Percentiles rank a stretch among this genome's conserved stretches.
phyloP scores from a whole-genome alignment of 2,113 vertebrate genomes.

The Raphicerus campestris region DNA sequence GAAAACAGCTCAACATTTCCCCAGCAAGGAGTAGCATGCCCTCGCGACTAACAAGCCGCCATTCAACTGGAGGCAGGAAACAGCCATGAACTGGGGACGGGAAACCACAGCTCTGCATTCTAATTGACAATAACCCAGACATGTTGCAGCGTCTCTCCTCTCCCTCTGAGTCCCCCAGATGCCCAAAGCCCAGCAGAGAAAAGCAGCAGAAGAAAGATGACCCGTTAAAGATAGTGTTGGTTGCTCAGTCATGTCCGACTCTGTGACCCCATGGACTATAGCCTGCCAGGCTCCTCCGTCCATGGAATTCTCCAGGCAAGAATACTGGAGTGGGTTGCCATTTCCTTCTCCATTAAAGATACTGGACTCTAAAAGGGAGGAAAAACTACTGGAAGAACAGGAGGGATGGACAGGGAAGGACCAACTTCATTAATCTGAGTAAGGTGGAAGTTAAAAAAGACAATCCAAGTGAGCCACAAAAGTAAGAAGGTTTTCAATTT shows the following conservation, averaged over 20 bases:
- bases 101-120: background rate
- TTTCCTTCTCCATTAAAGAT: background rate
- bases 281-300: background rate
- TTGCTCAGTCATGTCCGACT: background rate
- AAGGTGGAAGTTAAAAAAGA: background rate
- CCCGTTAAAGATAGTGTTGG: background rate
- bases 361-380: background rate
- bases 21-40: background rate
- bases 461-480: background rate
- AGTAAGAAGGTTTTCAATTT: background rate
- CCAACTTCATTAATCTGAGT: background rate
- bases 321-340: background rate
- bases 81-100: background rate
- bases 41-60: background rate
- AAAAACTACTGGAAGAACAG: background rate
- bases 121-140: background rate
- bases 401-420: rapidly evolving
- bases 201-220: background rate
- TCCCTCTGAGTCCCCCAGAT: background rate
- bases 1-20: background rate
- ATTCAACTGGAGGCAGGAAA: background rate
- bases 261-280: background rate
- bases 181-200: background rate
- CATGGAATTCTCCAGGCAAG: background rate
- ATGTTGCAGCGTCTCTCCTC: background rate